A percentile compares a stretch with the other conserved stretches of the same genome.
Conservation (phyloP, 2,888 invertebrate genomes). For the Halictus quadricinctus region DNA sequence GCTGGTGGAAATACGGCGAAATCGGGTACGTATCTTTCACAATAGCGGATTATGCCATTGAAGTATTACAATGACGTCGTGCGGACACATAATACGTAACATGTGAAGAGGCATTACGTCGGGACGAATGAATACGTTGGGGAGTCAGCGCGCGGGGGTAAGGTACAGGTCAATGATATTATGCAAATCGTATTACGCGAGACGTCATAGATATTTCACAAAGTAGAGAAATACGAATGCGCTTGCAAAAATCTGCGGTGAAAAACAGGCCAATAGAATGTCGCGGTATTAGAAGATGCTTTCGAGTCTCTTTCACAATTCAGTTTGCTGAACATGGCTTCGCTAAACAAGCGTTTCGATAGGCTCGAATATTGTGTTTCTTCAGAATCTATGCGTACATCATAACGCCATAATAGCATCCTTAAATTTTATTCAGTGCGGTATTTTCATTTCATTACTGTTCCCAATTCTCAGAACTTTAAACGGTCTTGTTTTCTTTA, state of each 20-base stretch:
- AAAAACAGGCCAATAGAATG: constrained; percentile 18
- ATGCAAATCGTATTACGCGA: constrained; percentile 75
- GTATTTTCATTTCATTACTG: neutral
- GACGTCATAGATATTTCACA: constrained; percentile 71
- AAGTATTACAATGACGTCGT: constrained; percentile 75
- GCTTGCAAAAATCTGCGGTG: constrained; percentile 46
- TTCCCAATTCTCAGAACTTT: neutral
- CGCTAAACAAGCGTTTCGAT: neutral
- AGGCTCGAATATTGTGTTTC: neutral
- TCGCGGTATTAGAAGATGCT: neutral
- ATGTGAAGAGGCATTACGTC: constrained; percentile 68
- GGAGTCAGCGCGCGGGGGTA: constrained; percentile 57
- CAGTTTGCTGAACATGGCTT: neutral
- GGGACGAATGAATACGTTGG: constrained; percentile 64
- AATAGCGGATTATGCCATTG: constrained; percentile 75
- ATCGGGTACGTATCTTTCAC: constrained; percentile 62
- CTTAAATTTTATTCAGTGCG: neutral
- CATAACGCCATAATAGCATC: too few relatives aligned
- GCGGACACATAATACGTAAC: constrained; percentile 71
- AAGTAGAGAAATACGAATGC: constrained; percentile 62
- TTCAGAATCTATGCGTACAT: neutral
- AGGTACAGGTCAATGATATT: constrained; percentile 72
- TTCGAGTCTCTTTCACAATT: neutral
- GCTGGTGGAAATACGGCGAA: constrained; percentile 61
- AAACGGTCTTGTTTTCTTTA: neutral